Evolutionary conservation across 37 sponge, comb jelly and placozoan genomes (phyloP).

Genomic region (Hexactinellida sp.): DNA sequence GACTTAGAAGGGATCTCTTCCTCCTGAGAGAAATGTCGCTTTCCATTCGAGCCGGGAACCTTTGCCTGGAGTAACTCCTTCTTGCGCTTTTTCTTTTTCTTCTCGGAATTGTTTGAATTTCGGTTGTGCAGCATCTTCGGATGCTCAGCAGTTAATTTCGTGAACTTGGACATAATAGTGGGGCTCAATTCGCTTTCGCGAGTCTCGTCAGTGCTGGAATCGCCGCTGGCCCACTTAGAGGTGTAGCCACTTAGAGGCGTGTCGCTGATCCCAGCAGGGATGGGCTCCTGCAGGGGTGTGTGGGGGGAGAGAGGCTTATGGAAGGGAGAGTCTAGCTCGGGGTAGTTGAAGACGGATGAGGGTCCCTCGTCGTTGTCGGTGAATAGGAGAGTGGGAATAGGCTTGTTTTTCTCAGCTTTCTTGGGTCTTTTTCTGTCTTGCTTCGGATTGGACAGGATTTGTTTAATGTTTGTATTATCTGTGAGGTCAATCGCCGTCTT

Average conservation of each 20-base stretch:
- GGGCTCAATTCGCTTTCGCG: constrained; percentile 6
- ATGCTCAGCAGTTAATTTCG: neutral
- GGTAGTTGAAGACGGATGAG: neutral
- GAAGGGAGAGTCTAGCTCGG: neutral
- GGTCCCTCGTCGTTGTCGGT: neutral
- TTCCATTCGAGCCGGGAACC: neutral
- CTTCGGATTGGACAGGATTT: neutral
- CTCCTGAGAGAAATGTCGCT: neutral
- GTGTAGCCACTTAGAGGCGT: neutral
- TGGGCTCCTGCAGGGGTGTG: neutral
- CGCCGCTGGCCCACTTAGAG: neutral
- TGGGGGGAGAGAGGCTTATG: neutral
- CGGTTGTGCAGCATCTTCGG: neutral
- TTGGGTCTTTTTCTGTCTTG: neutral
- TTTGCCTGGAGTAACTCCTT: neutral
- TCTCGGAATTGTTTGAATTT: constrained; percentile 13
- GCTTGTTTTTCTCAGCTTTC: neutral
- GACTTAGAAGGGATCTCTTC: neutral
- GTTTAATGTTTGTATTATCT: neutral
- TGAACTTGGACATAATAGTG: neutral
- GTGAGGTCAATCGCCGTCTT: neutral
- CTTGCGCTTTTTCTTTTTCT: constrained; percentile 3
- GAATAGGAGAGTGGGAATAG: neutral
- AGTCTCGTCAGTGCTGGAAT: constrained; percentile 5
- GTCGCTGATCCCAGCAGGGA: neutral